Percentiles rank a stretch among this genome's conserved stretches.
Conservation (phyloP, 2,888 invertebrate genomes). For the Tortrix viridana region DNA sequence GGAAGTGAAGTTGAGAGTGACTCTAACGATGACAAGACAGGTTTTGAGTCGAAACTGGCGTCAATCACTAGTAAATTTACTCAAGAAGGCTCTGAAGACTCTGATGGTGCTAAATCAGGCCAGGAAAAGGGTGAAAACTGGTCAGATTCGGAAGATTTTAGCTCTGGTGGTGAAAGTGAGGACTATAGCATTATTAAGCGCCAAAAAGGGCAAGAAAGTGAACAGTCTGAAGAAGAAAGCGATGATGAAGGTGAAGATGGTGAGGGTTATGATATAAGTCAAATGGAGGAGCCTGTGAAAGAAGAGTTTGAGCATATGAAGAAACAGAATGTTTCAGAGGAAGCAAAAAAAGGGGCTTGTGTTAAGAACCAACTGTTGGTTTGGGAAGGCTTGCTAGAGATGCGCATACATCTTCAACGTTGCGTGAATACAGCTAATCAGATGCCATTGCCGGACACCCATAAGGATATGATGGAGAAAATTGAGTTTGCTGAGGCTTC, state of each 20-base stretch:
- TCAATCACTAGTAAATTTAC: slow-evolving; percentile 25
- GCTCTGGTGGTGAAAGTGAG: slow-evolving; percentile 57
- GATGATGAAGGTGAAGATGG: slow-evolving; percentile 58
- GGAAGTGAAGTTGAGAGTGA: slow-evolving; percentile 44
- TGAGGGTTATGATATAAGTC: slow-evolving; percentile 75
- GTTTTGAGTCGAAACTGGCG: slow-evolving; percentile 27
- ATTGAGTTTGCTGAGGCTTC: slow-evolving; percentile 80
- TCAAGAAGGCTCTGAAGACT: slow-evolving; percentile 48
- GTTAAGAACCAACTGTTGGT: slow-evolving; percentile 88
- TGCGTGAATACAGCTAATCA: slow-evolving; percentile 90
- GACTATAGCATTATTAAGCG: slow-evolving; percentile 56
- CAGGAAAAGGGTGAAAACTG: slow-evolving; percentile 19
- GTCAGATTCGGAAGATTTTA: slow-evolving; percentile 47
- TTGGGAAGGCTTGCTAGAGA: slow-evolving; percentile 94
- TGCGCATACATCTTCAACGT: slow-evolving; percentile 94
- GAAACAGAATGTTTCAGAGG: slow-evolving; percentile 79
- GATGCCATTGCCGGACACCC: slow-evolving; percentile 87
- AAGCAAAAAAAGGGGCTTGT: slow-evolving; percentile 87
- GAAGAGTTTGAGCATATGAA: slow-evolving; percentile 85
- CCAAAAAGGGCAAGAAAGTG: slow-evolving; percentile 39
- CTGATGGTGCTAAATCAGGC: slow-evolving; percentile 26
- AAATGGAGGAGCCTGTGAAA: slow-evolving; percentile 74
- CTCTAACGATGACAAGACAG: slow-evolving; percentile 41
- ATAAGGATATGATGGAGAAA: slow-evolving; percentile 73
- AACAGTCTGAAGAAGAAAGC: slow-evolving; percentile 50